Conservation (phyloP, 1,140 invertebrate species). For the Pentalonia nigronervosa region DNA sequence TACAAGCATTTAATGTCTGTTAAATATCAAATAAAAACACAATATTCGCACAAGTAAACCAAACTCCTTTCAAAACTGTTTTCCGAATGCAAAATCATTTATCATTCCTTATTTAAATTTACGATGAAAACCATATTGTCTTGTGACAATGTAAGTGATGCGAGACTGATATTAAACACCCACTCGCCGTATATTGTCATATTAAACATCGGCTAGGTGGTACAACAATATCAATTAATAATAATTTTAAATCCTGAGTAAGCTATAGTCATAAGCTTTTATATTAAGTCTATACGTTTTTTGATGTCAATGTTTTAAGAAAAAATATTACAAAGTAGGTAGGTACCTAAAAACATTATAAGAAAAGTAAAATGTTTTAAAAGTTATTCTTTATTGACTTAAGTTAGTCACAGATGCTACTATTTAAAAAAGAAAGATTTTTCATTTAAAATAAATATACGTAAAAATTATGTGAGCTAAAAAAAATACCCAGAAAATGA, state of each 20-base stretch:
- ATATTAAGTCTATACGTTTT: background rate
- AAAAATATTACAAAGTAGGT: background rate
- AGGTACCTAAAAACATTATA: background rate
- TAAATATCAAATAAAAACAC: background rate
- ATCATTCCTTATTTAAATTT: background rate
- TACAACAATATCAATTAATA: background rate
- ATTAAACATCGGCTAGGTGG: background rate
- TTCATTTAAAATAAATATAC: background rate
- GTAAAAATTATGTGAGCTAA: background rate
- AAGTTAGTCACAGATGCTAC: background rate
- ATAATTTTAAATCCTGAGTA: background rate
- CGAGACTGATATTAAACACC: background rate
- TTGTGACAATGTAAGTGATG: background rate
- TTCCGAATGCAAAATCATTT: background rate
- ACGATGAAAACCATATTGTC: background rate
- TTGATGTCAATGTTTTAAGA: background rate
- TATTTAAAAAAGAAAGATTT: background rate
- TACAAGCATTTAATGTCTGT: background rate
- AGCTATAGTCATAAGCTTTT: background rate
- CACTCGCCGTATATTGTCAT: background rate
- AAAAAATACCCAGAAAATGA: background rate
- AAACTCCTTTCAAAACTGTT: background rate
- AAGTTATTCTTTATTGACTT: background rate
- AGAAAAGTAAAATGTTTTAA: background rate
- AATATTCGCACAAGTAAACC: background rate